Base-by-base conservation (phyloP, 2,113 vertebrate genomes). In the Oophaga pumilio region DNA sequence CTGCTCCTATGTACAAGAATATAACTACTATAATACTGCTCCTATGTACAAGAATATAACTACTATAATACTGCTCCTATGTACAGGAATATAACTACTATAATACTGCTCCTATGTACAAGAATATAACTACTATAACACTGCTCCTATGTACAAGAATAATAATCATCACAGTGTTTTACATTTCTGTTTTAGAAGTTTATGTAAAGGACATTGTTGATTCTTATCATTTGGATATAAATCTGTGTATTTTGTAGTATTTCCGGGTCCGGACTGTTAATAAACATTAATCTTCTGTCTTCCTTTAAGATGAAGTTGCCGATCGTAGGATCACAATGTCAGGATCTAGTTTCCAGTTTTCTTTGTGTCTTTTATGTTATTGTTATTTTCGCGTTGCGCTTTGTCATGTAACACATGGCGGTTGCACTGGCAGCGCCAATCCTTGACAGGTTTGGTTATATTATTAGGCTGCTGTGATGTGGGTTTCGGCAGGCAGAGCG, bases 371-470 rank as follows among this genome's bases (percentile, higher is more conserved):
- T 91, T 94, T 94, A 90, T 0, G 90, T 94, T 93, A 93, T 94
- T 94, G 93, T 92, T 94, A 93, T 94, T 93, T 94, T 73, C 93
- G 92, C 93, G 92, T 91, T 86, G 91, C 91, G 93, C 93, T 91
- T 92, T 91, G 64, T 64, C 85, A 92, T 92, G 90, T 95, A 94
- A 95, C 94, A 95, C 95, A 93, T 90, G 89, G 91, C 94, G 95
- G 94, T 94, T 93, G 93, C 94, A 93, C 91, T 92, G 90, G 93
- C 93, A 93, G 93, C 94, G 93, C 93, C 93, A 92, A 92, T 93
- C 92, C 92, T 94, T 94, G 92, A 94, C 94, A 92, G 92, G 93
- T 94, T 73, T 94, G 93, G 93, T 94, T 94, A 94, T 93, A 94
- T 92, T 91, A 92, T 92, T 93, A 91, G 89, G 85, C 94, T 92